Base-by-base conservation (phyloP, 2,888 invertebrate genomes). In the Corythucha ciliata region DNA sequence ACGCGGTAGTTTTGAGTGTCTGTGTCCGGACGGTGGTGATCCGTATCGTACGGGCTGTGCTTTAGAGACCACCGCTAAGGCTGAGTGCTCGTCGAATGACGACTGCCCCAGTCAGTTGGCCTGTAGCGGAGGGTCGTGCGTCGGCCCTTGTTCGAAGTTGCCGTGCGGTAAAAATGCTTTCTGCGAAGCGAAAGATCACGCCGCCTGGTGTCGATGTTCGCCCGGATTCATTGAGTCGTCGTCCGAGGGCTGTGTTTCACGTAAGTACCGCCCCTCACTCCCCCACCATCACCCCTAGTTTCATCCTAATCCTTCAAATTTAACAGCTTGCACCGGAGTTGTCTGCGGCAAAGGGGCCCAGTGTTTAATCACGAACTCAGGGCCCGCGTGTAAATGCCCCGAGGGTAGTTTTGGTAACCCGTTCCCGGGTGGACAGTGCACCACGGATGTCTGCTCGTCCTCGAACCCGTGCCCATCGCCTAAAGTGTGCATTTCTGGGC, bases 391-490 rank as follows among this genome's bases (percentile, higher is more conserved):
- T 66, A 83, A 86, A 65, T 92, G 91, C 64, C 77, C 82, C 2
- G 85, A 88, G 66, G 89, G 89, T 40, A 83, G 81, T 67, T 77
- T 81, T 51, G 91, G 91, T 18, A 91, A 92, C 70, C 90, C 92
- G 6, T 92, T 91, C 72, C 86, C 90, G 1, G 92, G 92, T 22
- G 92, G 91, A 32, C 76, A 75, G 48, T 92, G 92, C 64, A 74
- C 75, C 48, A 80, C 83, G 46, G 90, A 90, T 68, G 74, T 86
- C 47, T 91, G 91, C 67, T 86, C 86, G 0, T 73, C 80, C 3
- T 76, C 78, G 0, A 72, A 81, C 46, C 84, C 86, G 1, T 91
- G 91, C 61, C 78, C 77, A 25, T 79, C 81, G 42, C 84, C 86
- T 0, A 78, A 83, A 61, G 77, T 86, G 2, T 92, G 91, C 66